A percentile compares a stretch with the other conserved stretches of the same genome.
These are phyloP conservation scores for Struthio camelus DNA, from an alignment of 2,113 vertebrate species.

Conservation along the genomic window DNA sequence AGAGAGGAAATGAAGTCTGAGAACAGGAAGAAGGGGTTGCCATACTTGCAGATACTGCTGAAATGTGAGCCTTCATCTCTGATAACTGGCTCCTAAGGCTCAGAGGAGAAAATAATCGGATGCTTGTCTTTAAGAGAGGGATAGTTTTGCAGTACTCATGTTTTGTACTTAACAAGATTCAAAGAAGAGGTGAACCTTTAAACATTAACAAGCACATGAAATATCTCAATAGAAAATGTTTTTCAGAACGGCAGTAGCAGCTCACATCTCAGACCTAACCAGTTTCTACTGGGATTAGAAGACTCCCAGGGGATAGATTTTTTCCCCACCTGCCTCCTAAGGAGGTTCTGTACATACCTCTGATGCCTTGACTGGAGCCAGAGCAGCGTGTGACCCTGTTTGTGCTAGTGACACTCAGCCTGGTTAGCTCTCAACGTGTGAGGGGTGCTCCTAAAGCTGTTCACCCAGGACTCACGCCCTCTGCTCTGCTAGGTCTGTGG, in stretches of 20 bases:
- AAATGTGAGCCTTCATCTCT: neutral
- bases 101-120: neutral
- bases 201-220: neutral
- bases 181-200: neutral
- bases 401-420: neutral
- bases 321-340: neutral
- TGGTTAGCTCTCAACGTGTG: neutral
- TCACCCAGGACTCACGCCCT: neutral
- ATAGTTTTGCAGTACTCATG: neutral
- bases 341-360: neutral
- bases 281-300: neutral
- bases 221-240: neutral
- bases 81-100: neutral
- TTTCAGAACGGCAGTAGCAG: neutral
- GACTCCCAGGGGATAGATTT: neutral
- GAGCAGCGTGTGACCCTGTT: rapidly evolving
- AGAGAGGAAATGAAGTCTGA: neutral
- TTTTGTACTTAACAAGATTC: neutral
- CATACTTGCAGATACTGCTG: no score
- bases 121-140: neutral
- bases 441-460: neutral
- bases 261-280: neutral
- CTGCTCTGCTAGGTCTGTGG: neutral
- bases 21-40: neutral
- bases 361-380: neutral